Evolutionary conservation across 2,888 invertebrate genomes (phyloP).

Genomic region (Eupithecia subumbrata): DNA sequence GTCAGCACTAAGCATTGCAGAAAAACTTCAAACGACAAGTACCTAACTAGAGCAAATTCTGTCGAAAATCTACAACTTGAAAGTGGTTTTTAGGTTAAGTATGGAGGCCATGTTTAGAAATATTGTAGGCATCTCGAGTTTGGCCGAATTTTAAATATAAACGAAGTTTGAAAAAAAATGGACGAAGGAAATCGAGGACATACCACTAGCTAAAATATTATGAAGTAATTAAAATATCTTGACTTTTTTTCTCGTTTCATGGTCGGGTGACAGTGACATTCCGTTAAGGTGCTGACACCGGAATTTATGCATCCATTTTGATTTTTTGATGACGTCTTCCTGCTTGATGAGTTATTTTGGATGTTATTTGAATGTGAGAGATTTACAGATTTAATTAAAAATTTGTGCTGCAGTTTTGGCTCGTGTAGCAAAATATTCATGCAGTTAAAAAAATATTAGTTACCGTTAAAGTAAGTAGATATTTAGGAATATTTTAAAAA

Average conservation of each 20-base stretch:
- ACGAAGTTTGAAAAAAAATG: background rate
- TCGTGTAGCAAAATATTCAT: background rate
- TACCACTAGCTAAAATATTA: background rate
- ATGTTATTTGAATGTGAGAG: background rate
- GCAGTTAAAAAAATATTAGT: no score
- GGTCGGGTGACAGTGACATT: constrained; percentile 66
- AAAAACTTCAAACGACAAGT: background rate
- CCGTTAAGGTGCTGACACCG: constrained; percentile 57
- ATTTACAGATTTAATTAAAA: background rate
- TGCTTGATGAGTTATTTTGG: constrained; percentile 45
- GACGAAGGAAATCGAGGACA: constrained; percentile 2
- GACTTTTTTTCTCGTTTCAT: constrained; percentile 71
- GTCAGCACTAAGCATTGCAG: background rate
- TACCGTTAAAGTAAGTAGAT: no score
- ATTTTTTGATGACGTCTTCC: constrained; percentile 54
- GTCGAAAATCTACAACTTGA: background rate
- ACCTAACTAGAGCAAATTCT: background rate
- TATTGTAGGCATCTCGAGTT: background rate
- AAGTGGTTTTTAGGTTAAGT: background rate
- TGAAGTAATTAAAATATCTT: constrained; percentile 81
- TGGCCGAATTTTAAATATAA: background rate
- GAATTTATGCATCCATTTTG: constrained; percentile 48
- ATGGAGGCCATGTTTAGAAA: background rate
- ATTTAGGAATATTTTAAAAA: background rate
- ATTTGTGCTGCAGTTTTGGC: background rate